Base-by-base conservation (phyloP, 2,888 invertebrate species). In the Campoplex capitator region DNA sequence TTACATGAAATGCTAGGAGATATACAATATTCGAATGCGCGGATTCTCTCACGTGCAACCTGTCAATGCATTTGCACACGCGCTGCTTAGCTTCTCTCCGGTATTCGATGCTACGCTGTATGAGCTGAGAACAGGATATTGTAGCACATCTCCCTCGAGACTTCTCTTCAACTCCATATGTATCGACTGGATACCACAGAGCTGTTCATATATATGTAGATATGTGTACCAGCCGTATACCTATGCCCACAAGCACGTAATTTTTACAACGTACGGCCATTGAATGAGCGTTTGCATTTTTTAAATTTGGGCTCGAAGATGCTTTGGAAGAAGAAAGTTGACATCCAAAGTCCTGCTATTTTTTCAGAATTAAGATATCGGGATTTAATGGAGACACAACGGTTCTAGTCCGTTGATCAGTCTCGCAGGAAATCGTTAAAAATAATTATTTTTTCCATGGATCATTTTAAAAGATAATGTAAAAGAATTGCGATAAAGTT, bases 41-140 rank as follows among this genome's bases (percentile, higher is more conserved):
- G 86, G 76, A 67, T 51, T 54, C 73, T 86, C 88, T 83, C 82
- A 84, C 51, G 74, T 58, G 54, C 76, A 78, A n/a, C 35, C 70
- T 79, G 23, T 80, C 58, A 28, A 78, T 56, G 76, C 65, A 32
- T 16, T 35, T 78, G 16, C 35, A n/a, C 70, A n/a, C n/a, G 32
- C 32, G 32, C 32, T 54, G 42, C 45, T 56, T 45, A n/a, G 74
- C 65, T 67, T 54, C 54, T 62, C 73, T 54, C 28, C 42, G 54
- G 81, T 54, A 81, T 81, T 67, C 54, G 38, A 54, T 74, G 67
- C 65, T 42, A 16, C 54, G 28, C 56, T 67, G 32, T 71, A 38
- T 45, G 54, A 32, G 62, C 77, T 18, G 51, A n/a, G 45, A 71
- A 48, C 76, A 16, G 54, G 75, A 54, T 51, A 67, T 67, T 62